Conservation (phyloP, 2,113 vertebrate genomes). For the Diphyllodes magnificus region DNA sequence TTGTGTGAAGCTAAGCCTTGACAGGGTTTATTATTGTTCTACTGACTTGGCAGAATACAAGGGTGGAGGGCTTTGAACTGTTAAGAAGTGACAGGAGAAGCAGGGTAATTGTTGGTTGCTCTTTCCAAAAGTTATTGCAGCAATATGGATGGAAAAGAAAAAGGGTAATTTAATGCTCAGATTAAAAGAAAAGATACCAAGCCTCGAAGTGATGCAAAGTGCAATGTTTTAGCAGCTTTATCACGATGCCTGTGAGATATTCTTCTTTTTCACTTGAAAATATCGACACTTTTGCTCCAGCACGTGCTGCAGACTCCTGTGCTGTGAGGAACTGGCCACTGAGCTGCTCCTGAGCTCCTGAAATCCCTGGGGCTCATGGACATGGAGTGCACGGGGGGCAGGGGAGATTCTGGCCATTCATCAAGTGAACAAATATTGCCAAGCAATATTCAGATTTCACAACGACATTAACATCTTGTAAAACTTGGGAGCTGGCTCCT, state of each 20-base stretch:
- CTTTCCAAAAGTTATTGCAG: neutral
- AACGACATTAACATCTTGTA: neutral
- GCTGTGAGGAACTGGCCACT: neutral
- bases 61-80: neutral
- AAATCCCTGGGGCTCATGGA: neutral
- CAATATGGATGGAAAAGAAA: neutral
- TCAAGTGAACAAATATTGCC: neutral
- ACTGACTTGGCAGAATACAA: slow-evolving; percentile 18
- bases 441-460: neutral
- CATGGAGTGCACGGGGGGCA: neutral
- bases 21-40: slow-evolving; percentile 46
- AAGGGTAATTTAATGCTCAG: neutral
- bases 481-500: neutral
- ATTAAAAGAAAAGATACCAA: neutral
- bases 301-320: neutral
- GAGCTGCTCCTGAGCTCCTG: neutral
- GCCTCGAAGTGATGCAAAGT: neutral
- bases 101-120: neutral
- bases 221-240: neutral
- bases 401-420: neutral
- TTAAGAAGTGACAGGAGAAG: slow-evolving; percentile 3
- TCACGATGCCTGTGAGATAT: neutral
- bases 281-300: neutral
- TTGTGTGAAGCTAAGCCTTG: slow-evolving; percentile 19
- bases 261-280: neutral